Evolutionary conservation across 2,888 invertebrate species (phyloP).

Genomic region (Drosophila barbarae): DNA sequence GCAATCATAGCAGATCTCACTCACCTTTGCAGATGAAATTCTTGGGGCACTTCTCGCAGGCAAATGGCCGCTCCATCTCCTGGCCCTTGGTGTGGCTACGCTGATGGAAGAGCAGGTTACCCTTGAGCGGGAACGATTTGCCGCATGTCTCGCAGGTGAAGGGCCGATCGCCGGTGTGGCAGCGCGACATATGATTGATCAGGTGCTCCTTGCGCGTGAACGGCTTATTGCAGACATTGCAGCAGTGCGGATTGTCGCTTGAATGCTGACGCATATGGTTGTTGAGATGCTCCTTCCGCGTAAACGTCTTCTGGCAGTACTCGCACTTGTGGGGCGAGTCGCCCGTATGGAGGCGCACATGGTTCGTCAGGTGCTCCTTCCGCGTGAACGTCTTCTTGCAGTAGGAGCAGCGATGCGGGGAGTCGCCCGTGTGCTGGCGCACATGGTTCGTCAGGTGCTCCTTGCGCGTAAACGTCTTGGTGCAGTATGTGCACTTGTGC

Average conservation of each 20-base stretch:
- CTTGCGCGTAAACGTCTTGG: constrained; percentile 88
- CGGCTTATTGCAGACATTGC: constrained; percentile 90
- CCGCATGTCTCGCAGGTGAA: constrained; percentile 92
- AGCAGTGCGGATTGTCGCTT: constrained; percentile 92
- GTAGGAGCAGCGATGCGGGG: constrained; percentile 82
- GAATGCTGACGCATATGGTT: constrained; percentile 93
- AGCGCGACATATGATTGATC: constrained; percentile 88
- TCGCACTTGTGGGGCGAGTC: constrained; percentile 92
- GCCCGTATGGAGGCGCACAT: constrained; percentile 89
- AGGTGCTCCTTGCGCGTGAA: constrained; percentile 93
- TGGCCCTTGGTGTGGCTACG: constrained; percentile 90
- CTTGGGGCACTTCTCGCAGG: constrained; percentile 91
- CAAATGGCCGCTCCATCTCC: constrained; percentile 84
- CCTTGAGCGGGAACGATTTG: constrained; percentile 91
- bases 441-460: constrained; percentile 93
- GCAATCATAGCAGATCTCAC: constrained; percentile 41
- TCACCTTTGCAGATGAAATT: constrained; percentile 92
- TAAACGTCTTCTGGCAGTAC: constrained; percentile 92
- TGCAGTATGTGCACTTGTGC: constrained; percentile 92
- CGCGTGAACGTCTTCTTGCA: constrained; percentile 85
- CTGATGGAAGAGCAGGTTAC: constrained; percentile 91
- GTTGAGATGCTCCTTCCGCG: constrained; percentile 90
- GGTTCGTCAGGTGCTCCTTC: constrained; percentile 92
- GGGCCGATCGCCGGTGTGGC: constrained; percentile 88
- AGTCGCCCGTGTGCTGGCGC: constrained; percentile 89